Conservation (phyloP, 2,113 vertebrate genomes). For the Phalacrocorax pelagicus region DNA sequence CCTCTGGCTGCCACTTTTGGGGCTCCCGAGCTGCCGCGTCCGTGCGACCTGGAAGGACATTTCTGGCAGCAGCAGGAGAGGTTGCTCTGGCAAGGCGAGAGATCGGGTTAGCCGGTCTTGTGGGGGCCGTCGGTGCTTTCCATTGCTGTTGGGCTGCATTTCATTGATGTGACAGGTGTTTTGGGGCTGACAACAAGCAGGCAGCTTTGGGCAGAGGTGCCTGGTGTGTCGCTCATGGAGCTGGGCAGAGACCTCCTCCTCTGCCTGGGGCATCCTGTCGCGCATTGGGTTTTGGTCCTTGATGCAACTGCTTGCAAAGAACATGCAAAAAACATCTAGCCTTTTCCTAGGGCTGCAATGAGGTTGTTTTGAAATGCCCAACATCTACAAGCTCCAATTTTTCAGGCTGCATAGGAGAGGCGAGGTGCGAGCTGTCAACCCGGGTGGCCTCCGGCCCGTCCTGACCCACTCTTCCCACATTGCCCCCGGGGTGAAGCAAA, state of each 20-base stretch:
- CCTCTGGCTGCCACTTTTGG: neutral
- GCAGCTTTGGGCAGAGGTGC: neutral
- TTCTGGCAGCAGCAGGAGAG: neutral
- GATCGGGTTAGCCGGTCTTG: no score
- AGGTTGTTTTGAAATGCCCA: neutral
- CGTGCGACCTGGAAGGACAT: accelerated
- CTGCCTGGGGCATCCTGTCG: neutral
- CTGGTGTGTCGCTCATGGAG: accelerated
- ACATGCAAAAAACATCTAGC: neutral
- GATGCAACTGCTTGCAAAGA: neutral
- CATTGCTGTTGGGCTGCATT: neutral
- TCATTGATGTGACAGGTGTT: accelerated
- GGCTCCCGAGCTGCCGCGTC: neutral
- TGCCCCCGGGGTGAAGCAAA: accelerated
- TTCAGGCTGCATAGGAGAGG: neutral
- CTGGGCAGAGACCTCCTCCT: neutral
- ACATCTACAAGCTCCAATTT: neutral
- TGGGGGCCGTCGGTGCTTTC: neutral
- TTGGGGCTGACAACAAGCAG: neutral
- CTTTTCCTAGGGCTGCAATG: neutral
- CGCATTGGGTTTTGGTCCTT: accelerated
- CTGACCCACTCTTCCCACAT: accelerated
- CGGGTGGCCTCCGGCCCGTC: neutral
- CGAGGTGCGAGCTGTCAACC: neutral
- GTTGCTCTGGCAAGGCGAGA: neutral